Evolutionary conservation across 2,888 invertebrate genomes (phyloP), one percentile per base, ranked within the genome.

Genomic region (Drosophila conformis): DNA sequence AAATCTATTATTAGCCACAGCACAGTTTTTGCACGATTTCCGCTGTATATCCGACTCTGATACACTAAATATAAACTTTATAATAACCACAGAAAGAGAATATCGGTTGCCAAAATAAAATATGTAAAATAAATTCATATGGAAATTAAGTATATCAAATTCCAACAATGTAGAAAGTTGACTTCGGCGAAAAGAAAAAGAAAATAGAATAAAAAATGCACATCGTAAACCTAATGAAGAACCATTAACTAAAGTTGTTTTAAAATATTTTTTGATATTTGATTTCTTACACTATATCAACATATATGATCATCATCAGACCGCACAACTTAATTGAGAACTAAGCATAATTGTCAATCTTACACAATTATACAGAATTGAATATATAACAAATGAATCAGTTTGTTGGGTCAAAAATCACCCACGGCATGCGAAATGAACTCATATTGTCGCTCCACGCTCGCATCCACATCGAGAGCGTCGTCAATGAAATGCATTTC

Each of bases 401-500:
- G 87, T 51, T 87, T 84, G 66, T 63, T 87, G 84, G 80, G 92
- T 93, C 93, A 93, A 83, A 93, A 93, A 76, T 93, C 92, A 4
- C 93, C 93, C 15, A 93, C 92, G 1, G 92, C 82, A 77, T 93
- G 92, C 4, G 92, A 92, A 51, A 94, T 90, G 68, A 94, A 93
- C 80, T 95, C 95, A 91, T 94, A 94, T 87, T 94, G 94, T 33
- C 94, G 94, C 61, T 93, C 93, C 42, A 94, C 91, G 56, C 94
- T 94, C 21, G 76, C 70, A 83, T 95, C 95, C 11, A 91, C 72
- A 69, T 95, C 94, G 64, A 91, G 92, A 5, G 91, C 92, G 73
- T 95, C 95, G 78, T 95, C 94, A 66, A 94, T 93, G 91, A 97
- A 97, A 93, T 97, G 97, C 83, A 94, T 95, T 91, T 97, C 95